Evolutionary conservation across 2,113 vertebrate species (phyloP), one percentile per base, ranked within the genome.

Genomic region (Andinoacara biseriatus): DNA sequence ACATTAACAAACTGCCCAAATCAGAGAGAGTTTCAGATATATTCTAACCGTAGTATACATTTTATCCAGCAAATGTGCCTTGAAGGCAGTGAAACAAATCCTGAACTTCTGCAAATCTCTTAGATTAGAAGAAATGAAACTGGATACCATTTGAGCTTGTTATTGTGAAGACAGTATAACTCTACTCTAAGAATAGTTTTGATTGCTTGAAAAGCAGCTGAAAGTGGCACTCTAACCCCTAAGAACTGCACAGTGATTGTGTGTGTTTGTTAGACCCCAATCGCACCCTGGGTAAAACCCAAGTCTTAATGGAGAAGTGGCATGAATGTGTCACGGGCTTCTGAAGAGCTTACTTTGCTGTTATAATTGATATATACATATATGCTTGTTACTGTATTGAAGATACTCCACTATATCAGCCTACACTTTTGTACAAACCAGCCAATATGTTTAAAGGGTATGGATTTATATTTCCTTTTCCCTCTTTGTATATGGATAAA

Each of bases 401-500:
- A 85, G 38, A 90, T 79, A 85, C 82, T 89, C 90, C n/a, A 77
- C 88, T 91, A 81, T 88, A 88, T 90, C 88, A 60, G 85, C 82
- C 87, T 87, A 85, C 57, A 18, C 24, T 94, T 94, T 94, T 93
- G 24, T 93, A 94, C 87, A 85, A 87, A 60, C 78, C 88, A 81
- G 86, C 78, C 79, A 74, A 78, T 87, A 78, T 83, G 84, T 92
- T 91, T 89, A 74, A 86, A 87, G 76, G 80, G 85, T 91, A 80
- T 93, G 76, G 87, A 82, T 94, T 93, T 94, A 85, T 91, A 84
- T 93, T 57, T 85, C 81, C 72, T 90, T 91, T 81, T 84, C 72
- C 62, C 76, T 90, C 87, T 93, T 95, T 93, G 92, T 94, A 92
- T 76, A 92, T 75, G 93, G 95, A 93, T 98, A 98, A 97, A 96